Base-by-base conservation (phyloP, 2,888 invertebrate genomes). In the Callyntrura sp. region DNA sequence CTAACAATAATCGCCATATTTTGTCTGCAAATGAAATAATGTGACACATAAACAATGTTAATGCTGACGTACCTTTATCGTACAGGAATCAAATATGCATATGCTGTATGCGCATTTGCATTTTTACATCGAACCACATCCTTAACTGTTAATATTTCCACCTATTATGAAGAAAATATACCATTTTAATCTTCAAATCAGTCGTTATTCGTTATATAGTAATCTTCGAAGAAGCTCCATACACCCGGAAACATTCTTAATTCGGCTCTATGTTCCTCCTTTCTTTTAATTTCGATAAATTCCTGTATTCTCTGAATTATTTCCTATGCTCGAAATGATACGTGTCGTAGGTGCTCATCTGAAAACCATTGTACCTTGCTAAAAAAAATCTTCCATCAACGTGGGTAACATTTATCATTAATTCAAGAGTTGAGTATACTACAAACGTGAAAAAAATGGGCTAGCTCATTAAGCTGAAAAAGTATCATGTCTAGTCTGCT, bases 401-500 rank as follows among this genome's bases (percentile, higher is more conserved):
- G 35, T 4, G 35, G 35, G 2, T 11, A 11, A 20, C 20, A 35
- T 62, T 62, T 60, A 60, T 17, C 17, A 60, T n/a, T n/a, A 60
- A 60, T 14, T 11, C 51, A 62, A 25, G 23, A 23, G 62, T 62
- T 25, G 23, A 5, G 20, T 23, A 20, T 70, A 6, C 25, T 9
- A n/a, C 17, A 45, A 70, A 11, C 1, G 9, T n/a, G 45, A 43
- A 45, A 45, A 12, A 70, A 45, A 17, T 45, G 25, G 28, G 51
- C 68, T 51, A 25, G 65, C 83, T 84, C 83, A 84, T 84, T 84
- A 84, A 65, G 68, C 2, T n/a, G 17, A 70, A 62, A 23, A 62
- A 23, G 43, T 43, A 68, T 51, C 25, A 65, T 51, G 55, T 45
- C 45, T 60, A 20, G 45, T 62, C 25, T 48, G 55, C 55, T 84